Percentiles rank a stretch among this genome's conserved stretches.
Conservation (phyloP, 2,888 invertebrate species). For the Microplitis manilae region DNA sequence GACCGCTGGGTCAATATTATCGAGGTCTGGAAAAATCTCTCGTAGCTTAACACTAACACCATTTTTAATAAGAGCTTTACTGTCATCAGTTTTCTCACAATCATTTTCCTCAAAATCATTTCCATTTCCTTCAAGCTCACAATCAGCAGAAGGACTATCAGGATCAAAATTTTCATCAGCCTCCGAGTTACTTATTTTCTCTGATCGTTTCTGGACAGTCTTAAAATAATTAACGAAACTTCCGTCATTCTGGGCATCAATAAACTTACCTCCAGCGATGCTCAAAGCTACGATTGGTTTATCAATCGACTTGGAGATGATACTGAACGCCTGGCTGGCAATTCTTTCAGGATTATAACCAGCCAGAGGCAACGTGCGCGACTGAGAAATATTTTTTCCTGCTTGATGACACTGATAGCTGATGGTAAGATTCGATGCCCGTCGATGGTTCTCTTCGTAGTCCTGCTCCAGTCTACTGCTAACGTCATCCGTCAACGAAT, state of each 20-base stretch:
- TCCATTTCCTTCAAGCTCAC: background rate
- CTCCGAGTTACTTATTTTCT: slow-evolving; percentile 33
- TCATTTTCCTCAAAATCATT: slow-evolving; percentile 9
- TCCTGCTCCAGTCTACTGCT: slow-evolving; percentile 88
- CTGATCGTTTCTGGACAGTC: background rate
- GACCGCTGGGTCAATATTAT: slow-evolving; percentile 68
- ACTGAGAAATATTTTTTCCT: slow-evolving; percentile 64
- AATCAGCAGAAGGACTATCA: background rate
- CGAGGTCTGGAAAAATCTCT: slow-evolving; percentile 72
- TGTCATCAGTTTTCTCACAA: background rate
- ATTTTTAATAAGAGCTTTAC: slow-evolving; percentile 17
- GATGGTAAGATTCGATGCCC: slow-evolving; percentile 85
- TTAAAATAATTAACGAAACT: slow-evolving; percentile 38
- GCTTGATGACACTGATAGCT: slow-evolving; percentile 73
- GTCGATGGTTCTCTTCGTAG: slow-evolving; percentile 84
- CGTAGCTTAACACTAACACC: slow-evolving; percentile 54
- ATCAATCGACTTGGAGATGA: slow-evolving; percentile 76
- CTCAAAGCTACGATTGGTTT: slow-evolving; percentile 73
- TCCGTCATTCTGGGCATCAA: slow-evolving; percentile 21
- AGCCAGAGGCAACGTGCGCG: slow-evolving; percentile 77
- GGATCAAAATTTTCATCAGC: slow-evolving; percentile 44
- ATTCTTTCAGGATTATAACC: slow-evolving; percentile 80
- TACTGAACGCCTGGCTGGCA: slow-evolving; percentile 77
- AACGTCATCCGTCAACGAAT: slow-evolving; percentile 87
- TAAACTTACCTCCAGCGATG: slow-evolving; percentile 72